Conservation (phyloP, 2,797 vertebrate genomes). For the Xerus rutilus region DNA sequence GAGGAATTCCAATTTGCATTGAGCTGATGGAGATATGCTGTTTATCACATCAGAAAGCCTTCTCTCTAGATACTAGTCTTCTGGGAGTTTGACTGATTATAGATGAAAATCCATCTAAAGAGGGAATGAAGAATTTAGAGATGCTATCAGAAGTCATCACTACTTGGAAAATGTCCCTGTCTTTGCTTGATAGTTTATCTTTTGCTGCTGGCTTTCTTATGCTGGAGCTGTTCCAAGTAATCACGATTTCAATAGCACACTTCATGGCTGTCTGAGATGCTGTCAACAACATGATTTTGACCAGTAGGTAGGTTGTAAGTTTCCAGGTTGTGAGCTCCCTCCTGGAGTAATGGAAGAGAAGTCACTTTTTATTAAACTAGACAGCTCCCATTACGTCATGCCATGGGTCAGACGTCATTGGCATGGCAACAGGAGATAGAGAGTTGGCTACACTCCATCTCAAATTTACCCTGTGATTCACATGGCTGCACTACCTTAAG, state of each 20-base stretch:
- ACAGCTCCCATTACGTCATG: constrained; percentile 72
- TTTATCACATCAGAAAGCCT: not conserved
- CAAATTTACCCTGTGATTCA: constrained; percentile 78
- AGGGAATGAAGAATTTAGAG: constrained; percentile 86
- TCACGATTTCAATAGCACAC: constrained; percentile 76
- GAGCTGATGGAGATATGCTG: constrained; percentile 57
- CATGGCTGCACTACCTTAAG: constrained; percentile 72
- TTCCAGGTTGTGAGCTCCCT: constrained; percentile 60
- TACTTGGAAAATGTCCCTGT: constrained; percentile 84
- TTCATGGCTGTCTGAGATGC: constrained; percentile 75
- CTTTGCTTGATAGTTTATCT: constrained; percentile 72
- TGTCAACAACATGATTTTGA: constrained; percentile 80
- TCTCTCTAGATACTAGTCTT: not conserved
- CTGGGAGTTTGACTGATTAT: constrained; percentile 21
- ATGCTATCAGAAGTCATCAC: constrained; percentile 85
- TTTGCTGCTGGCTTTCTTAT: constrained; percentile 69
- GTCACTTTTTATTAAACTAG: constrained; percentile 84
- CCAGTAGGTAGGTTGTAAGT: constrained; percentile 5
- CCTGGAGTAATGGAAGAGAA: constrained; percentile 69
- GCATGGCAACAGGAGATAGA: constrained; percentile 86
- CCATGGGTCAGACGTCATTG: constrained; percentile 80
- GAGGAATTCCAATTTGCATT: constrained; percentile 79
- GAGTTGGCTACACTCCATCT: constrained; percentile 74
- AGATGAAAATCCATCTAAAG: constrained; percentile 78
- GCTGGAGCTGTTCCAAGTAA: constrained; percentile 81